These are phyloP conservation scores for Linnaemya tessellans DNA, from an alignment of 2,888 invertebrate genomes.

Conservation along the genomic window DNA sequence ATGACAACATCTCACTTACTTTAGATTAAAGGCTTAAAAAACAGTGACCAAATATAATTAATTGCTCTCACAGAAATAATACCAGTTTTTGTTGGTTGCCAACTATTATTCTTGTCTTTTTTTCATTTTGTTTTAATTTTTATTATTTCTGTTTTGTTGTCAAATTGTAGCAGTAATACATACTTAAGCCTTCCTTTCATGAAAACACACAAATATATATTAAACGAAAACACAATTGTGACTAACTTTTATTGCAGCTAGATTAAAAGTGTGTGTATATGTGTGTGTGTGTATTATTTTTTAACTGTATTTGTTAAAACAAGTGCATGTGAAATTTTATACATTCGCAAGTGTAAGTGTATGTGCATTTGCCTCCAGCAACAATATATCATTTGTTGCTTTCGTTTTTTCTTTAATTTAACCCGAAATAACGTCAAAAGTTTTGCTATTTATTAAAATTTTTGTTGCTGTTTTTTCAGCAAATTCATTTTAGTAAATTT, in stretches of 20 bases:
- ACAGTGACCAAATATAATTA: conserved; percentile 61
- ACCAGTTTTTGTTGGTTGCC: conserved; percentile 7
- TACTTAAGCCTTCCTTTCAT: conserved; percentile 45
- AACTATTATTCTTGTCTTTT: neutral
- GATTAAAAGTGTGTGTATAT: conserved; percentile 9
- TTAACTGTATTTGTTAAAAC: neutral
- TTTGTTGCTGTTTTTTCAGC: neutral
- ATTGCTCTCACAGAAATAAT: conserved; percentile 37
- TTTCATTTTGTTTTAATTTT: neutral
- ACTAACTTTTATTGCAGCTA: conserved; percentile 1
- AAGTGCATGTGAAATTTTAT: neutral
- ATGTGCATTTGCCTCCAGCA: conserved; percentile 26
- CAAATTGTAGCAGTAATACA: conserved; percentile 53
- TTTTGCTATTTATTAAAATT: conserved; percentile 44
- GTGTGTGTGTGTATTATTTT: neutral
- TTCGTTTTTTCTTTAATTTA: neutral
- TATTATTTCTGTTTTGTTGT: conserved; percentile 9
- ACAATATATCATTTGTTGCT: conserved; percentile 71
- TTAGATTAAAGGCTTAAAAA: conserved; percentile 1
- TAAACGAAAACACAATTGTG: neutral
- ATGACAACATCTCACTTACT: neutral
- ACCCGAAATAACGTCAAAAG: conserved; percentile 47
- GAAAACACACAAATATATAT: neutral
- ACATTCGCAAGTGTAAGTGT: neutral
- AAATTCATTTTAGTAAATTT: conserved; percentile 22